Evolutionary conservation across 1,140 invertebrate species (phyloP).

Genomic region (Solenopsis invicta): DNA sequence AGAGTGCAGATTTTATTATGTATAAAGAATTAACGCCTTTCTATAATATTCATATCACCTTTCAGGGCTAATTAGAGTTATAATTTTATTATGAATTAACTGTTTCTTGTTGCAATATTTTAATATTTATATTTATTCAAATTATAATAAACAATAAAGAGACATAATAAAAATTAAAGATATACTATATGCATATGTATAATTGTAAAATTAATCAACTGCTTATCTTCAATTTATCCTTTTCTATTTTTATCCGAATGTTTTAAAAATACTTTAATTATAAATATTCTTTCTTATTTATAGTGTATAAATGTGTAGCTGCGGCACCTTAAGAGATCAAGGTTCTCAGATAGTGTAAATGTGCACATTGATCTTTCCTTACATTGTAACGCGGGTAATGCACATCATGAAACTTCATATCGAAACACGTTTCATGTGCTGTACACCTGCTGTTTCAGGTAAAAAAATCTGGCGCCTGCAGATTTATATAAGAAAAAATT

Average conservation of each 20-base stretch:
- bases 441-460: slow-evolving; percentile 66
- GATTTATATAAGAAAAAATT: slow-evolving; percentile 40
- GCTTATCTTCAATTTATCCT: neutral
- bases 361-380: slow-evolving; percentile 32
- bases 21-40: slow-evolving; percentile 78
- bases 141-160: neutral
- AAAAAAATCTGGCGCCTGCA: slow-evolving; percentile 16
- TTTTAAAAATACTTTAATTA: slow-evolving; percentile 7
- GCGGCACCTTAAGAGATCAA: slow-evolving; percentile 5
- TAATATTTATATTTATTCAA: neutral
- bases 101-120: neutral
- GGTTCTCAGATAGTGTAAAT: slow-evolving; percentile 45
- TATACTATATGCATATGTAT: neutral
- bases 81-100: neutral
- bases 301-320: slow-evolving; percentile 3
- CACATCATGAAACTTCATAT: slow-evolving; percentile 55
- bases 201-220: neutral
- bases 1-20: slow-evolving; percentile 74
- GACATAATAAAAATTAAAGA: neutral
- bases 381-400: slow-evolving; percentile 67
- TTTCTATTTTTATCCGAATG: neutral
- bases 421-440: slow-evolving; percentile 64
- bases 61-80: neutral
- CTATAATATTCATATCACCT: slow-evolving; percentile 69
- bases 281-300: neutral